A percentile compares a stretch with the other conserved stretches of the same genome.
Evolutionary conservation across 1,140 invertebrate genomes (phyloP).

Genomic region (Neodiprion pinetum): DNA sequence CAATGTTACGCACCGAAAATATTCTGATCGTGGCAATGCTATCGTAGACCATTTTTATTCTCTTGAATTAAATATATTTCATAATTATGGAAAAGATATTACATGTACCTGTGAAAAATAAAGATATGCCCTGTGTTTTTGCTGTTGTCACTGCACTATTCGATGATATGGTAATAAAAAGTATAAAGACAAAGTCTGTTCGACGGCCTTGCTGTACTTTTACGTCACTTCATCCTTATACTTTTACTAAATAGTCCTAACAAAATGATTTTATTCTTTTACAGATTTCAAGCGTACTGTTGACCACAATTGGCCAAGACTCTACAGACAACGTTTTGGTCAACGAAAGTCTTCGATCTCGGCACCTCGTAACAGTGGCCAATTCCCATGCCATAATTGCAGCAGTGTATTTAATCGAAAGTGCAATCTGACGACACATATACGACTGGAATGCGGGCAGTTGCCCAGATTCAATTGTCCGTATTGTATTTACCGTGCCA

Average conservation of each 20-base stretch:
- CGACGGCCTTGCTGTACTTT: too few species aligned
- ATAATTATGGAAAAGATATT: too few species aligned
- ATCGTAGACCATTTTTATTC: too few species aligned
- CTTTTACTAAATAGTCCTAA: neutral
- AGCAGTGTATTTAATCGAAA: constrained; percentile 44
- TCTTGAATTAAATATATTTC: too few species aligned
- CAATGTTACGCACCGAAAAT: too few species aligned
- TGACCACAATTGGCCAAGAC: neutral
- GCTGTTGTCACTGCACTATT: too few species aligned
- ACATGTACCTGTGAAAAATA: too few species aligned
- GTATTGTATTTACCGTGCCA: constrained; percentile 53
- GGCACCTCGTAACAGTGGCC: neutral
- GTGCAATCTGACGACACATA: constrained; percentile 63
- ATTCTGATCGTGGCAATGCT: too few species aligned
- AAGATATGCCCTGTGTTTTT: too few species aligned
- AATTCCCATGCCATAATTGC: constrained; percentile 23
- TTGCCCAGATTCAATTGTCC: constrained; percentile 64
- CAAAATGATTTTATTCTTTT: neutral
- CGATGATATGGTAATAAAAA: too few species aligned
- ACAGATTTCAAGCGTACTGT: neutral
- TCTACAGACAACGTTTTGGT: neutral
- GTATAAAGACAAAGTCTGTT: too few species aligned
- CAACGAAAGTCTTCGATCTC: neutral
- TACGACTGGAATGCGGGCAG: constrained; percentile 63
- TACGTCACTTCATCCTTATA: too few species aligned